Base-by-base conservation (phyloP, 2,113 vertebrate genomes). In the Amia ocellicauda region DNA sequence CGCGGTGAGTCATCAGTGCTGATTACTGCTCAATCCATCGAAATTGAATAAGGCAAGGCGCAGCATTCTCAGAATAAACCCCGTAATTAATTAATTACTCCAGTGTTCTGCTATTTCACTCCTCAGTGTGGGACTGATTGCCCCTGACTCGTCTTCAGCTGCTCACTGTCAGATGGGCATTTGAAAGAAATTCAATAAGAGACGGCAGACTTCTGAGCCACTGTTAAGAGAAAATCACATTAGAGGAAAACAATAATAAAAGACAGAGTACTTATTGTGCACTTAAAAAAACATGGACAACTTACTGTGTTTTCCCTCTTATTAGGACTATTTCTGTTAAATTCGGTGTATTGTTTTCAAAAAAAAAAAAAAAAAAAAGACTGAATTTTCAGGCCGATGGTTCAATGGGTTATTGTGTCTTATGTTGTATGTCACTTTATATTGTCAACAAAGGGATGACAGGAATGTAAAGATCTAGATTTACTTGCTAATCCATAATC, bases 11-110 rank as follows among this genome's bases (percentile, higher is more conserved):
- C 55, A 22, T 58, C 63, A 58, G 28, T 57, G 55, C 17, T 78
- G 80, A 85, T 85, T 81, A 83, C 75, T 57, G 49, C 75, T 78
- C 75, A 72, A 81, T 82, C 80, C 78, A 80, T 79, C 74, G 77
- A 80, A 83, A 83, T 78, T 85, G 81, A 83, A 85, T 83, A 76
- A 83, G 80, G 78, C 78, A 74, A 72, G n/a, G 75, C 69, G 66
- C 74, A 24, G 69, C 53, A 69, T 77, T 82, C 74, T 83, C 74
- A 80, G 78, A 83, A 81, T 82, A 81, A 86, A 80, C 80, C 74
- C 79, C 73, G 74, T 82, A 80, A 85, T 84, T 82, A 85, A 84
- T 85, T 84, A 85, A 87, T 85, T 79, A 83, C 76, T 77, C 67
- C 74, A n/a, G 76, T 57, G 69, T 76, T 85, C 79, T 67, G 43